Evolutionary conservation across 2,888 invertebrate genomes (phyloP), one percentile per base, ranked within the genome.

Genomic region (Meteorus colon): DNA sequence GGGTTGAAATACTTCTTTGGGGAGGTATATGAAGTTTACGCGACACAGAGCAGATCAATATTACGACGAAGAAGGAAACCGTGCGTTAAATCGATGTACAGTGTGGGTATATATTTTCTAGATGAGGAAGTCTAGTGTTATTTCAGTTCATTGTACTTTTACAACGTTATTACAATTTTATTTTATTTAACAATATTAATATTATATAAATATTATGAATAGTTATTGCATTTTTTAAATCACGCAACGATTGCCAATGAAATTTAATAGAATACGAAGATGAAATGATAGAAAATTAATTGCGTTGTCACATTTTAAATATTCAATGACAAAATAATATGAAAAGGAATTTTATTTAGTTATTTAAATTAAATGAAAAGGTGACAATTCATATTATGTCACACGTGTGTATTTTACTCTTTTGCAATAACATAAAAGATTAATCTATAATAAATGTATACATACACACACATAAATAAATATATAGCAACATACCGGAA

Each of bases 21-120:
- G 55, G 75, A 76, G 76, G 77, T 74, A 60, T 75, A 77, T 70
- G 69, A 74, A 75, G 69, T 74, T 67, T 77, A 74, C 74, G 74
- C 73, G 63, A 65, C 71, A 45, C 10, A 8, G 6, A 55, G 55
- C 62, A 72, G 79, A 80, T 81, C 81, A 78, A 81, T 81, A 80
- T 80, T 77, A 76, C 24, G 66, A 55, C 34, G 55, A 69, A 51
- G 63, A 8, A n/a, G 51, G 55, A 70, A 75, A 75, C 31, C 63
- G 55, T 45, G 60, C 65, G 55, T 65, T 75, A 34, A 70, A 70
- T 75, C 70, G 75, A 75, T 75, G 55, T 55, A 29, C 10, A 19
- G 12, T 55, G 24, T 55, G n/a, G n/a, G 5, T 2, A 55, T 55
- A 55, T 24, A 19, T 55, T 19, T 62, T n/a, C 31, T 41, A 10